Conservation (phyloP, 2,113 vertebrate genomes). For the Mastomys natalensis region DNA sequence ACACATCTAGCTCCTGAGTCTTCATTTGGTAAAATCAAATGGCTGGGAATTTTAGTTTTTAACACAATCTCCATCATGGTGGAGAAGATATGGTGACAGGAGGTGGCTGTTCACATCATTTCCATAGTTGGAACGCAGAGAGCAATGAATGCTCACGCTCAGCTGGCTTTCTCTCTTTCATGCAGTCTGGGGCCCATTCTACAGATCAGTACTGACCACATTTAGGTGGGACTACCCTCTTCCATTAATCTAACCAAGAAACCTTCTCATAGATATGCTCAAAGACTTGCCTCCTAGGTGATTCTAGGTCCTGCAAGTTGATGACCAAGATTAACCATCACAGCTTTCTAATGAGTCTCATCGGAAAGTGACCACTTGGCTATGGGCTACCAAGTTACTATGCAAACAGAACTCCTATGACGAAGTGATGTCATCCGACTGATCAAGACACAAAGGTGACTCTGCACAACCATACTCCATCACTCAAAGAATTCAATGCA, state of each 20-base stretch:
- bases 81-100: background rate
- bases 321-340: background rate
- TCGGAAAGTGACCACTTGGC: background rate
- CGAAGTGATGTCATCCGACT: background rate
- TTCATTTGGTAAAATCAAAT: too few species aligned
- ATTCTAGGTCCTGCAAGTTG: background rate
- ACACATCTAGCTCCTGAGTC: too few species aligned
- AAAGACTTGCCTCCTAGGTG: background rate
- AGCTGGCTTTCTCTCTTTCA: background rate
- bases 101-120: background rate
- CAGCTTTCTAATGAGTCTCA: background rate
- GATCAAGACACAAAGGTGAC: background rate
- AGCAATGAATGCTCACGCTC: background rate
- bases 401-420: background rate
- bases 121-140: background rate
- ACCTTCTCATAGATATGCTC: background rate
- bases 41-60: too few species aligned
- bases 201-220: background rate
- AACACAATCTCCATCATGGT: background rate
- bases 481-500: background rate
- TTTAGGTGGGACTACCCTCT: background rate
- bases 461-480: background rate
- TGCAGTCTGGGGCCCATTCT: background rate
- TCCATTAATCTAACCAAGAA: background rate
- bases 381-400: background rate